A percentile compares a stretch with the other conserved stretches of the same genome.
phyloP scores from a whole-genome alignment of 1,140 invertebrate genomes.

The Brachionus rubens region DNA sequence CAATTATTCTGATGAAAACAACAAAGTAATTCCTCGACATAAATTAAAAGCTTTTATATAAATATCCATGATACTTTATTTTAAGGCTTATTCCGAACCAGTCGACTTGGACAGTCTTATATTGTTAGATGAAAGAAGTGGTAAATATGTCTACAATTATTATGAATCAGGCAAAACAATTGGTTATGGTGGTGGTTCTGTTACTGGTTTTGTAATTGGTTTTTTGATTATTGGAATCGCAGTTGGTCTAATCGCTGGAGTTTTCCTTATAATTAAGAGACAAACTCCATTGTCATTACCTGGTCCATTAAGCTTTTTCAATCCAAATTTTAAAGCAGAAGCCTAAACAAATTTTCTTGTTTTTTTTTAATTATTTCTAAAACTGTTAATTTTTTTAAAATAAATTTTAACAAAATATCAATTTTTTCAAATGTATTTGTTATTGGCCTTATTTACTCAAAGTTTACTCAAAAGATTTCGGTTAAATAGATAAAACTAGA shows the following conservation, averaged over 20 bases:
- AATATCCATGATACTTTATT: neutral
- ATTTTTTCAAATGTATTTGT: neutral
- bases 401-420: neutral
- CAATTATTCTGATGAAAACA: neutral
- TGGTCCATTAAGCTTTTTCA: slow-evolving; percentile 36
- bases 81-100: neutral
- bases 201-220: slow-evolving; percentile 16
- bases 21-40: neutral
- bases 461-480: too few relatives aligned
- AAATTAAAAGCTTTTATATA: neutral
- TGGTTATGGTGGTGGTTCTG: neutral
- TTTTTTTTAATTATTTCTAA: neutral
- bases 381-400: neutral
- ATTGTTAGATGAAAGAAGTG: neutral
- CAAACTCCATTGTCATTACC: neutral
- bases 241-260: neutral
- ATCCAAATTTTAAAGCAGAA: slow-evolving; percentile 26
- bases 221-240: slow-evolving; percentile 29
- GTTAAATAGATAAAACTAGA: too few relatives aligned
- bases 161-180: neutral
- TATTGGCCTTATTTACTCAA: neutral
- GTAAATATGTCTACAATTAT: slow-evolving; percentile 34
- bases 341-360: neutral
- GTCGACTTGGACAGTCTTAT: neutral
- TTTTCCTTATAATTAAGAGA: slow-evolving; percentile 6